phyloP scores from a whole-genome alignment of 2,113 vertebrate species.

The Indicator indicator region DNA sequence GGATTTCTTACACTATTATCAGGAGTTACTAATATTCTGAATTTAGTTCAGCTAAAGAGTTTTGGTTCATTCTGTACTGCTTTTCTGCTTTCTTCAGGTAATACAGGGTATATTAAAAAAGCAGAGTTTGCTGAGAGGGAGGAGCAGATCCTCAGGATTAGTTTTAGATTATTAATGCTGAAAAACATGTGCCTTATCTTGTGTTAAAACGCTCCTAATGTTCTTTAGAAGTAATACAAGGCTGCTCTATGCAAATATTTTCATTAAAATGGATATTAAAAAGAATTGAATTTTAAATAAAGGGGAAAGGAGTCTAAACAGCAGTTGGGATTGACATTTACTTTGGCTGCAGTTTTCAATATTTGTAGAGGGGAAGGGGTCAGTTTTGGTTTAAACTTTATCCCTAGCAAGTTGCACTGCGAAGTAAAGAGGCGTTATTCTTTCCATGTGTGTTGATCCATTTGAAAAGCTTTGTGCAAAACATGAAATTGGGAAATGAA shows the following conservation, averaged over 20 bases:
- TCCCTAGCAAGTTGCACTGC: slow-evolving; percentile 58
- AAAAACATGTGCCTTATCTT: slow-evolving; percentile 82
- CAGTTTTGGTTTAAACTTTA: slow-evolving; percentile 31
- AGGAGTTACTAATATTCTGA: not conserved
- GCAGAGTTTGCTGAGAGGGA: slow-evolving; percentile 54
- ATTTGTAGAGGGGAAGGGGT: not conserved
- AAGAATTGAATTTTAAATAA: slow-evolving; percentile 56
- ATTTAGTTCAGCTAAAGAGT: slow-evolving; percentile 31
- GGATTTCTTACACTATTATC: slow-evolving; percentile 28
- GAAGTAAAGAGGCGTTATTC: slow-evolving; percentile 27
- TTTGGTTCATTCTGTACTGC: slow-evolving; percentile 48
- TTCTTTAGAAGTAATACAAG: slow-evolving; percentile 56
- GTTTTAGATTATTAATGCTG: slow-evolving; percentile 68
- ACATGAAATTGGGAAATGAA: slow-evolving; percentile 16
- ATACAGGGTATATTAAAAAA: slow-evolving; percentile 69
- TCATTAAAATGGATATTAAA: slow-evolving; percentile 46
- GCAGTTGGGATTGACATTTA: not conserved
- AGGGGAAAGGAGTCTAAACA: slow-evolving; percentile 43
- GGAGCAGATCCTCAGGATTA: slow-evolving; percentile 68
- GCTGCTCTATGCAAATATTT: slow-evolving; percentile 74
- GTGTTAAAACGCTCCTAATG: slow-evolving; percentile 69
- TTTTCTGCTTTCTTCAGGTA: slow-evolving; percentile 71
- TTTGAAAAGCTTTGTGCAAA: slow-evolving; percentile 44
- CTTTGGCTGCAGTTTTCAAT: slow-evolving; percentile 31
- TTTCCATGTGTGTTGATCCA: slow-evolving; percentile 14